Conservation (phyloP, 2,113 vertebrate species). For the Rhineura floridana region DNA sequence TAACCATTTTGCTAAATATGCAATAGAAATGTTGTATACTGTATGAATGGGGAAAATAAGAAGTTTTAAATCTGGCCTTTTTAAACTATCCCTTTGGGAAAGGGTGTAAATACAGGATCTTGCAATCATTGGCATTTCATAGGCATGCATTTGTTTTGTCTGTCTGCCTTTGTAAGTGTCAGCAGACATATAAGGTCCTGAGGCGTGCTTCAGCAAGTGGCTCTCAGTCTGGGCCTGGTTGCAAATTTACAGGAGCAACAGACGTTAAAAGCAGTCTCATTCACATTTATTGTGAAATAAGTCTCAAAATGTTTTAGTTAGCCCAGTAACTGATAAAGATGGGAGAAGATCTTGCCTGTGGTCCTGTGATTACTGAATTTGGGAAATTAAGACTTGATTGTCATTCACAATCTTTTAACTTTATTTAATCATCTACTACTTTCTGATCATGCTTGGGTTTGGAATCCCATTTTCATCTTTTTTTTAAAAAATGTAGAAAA, state of each 20-base stretch:
- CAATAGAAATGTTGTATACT: not conserved
- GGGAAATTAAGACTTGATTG: not conserved
- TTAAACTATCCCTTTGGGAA: not conserved
- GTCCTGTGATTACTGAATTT: conserved; percentile 1
- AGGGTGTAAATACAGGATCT: not conserved
- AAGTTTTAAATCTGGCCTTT: not conserved
- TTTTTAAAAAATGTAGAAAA: not conserved
- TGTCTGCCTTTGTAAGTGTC: not conserved
- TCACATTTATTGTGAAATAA: not conserved
- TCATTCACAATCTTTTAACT: not conserved
- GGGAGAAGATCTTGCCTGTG: not conserved
- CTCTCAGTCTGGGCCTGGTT: not conserved
- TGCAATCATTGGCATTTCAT: not conserved
- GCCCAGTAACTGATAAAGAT: not conserved
- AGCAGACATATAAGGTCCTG: not conserved
- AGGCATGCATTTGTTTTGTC: not conserved
- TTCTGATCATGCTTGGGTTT: not conserved
- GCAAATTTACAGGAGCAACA: not conserved
- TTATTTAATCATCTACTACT: not conserved
- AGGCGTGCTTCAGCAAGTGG: not conserved
- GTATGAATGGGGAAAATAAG: not conserved
- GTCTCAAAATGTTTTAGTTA: not conserved
- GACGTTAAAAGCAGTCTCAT: not conserved
- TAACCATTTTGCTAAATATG: not conserved
- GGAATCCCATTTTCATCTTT: not conserved